Conservation (phyloP, 2,797 vertebrate genomes). For the Tapirus indicus region DNA sequence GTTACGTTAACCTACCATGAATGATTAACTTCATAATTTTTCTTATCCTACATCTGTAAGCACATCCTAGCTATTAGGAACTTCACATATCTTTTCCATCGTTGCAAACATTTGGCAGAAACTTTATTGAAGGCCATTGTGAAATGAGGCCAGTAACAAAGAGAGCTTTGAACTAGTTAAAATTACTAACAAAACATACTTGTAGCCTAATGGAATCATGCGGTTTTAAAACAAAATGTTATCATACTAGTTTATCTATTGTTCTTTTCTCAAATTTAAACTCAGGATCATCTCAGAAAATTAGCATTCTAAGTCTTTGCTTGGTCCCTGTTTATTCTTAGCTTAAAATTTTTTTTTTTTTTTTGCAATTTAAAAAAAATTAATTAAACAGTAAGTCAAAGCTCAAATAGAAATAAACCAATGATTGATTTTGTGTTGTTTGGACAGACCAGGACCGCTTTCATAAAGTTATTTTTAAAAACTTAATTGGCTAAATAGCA, state of each 20-base stretch:
- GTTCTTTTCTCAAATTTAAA: conserved; percentile 9
- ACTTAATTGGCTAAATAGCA: background rate
- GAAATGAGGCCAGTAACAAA: background rate
- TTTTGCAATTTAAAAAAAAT: background rate
- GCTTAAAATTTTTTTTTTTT: background rate
- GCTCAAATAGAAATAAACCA: background rate
- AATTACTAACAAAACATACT: conserved; percentile 24
- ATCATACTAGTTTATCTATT: background rate
- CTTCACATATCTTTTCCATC: background rate
- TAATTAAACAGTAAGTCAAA: background rate
- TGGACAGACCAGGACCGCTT: background rate
- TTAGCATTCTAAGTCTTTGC: background rate
- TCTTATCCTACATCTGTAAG: background rate
- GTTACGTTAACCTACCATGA: conserved; percentile 51
- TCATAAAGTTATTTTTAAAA: background rate
- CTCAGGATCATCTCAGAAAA: conserved; percentile 1
- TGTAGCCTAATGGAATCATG: background rate
- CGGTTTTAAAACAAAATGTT: conserved; percentile 3
- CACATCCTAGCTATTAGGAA: background rate
- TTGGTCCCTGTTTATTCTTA: background rate
- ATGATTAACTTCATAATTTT: conserved; percentile 31
- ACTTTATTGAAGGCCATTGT: background rate
- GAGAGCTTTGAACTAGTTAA: background rate
- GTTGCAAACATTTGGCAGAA: background rate
- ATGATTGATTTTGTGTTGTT: background rate